Conservation (phyloP, 2,888 invertebrate genomes). For the Ellobium chinense region DNA sequence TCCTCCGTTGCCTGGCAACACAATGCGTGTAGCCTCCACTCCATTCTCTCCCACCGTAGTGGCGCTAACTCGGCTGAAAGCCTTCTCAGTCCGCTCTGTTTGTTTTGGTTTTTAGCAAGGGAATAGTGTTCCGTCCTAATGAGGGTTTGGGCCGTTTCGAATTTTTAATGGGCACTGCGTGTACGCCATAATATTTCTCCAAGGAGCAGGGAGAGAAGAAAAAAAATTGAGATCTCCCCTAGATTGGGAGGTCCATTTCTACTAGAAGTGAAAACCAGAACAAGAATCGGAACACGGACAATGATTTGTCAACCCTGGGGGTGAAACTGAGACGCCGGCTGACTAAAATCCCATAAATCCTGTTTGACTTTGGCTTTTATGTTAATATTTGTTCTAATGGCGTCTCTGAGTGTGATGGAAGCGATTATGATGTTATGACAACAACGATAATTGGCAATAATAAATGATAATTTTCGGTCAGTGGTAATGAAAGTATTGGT, state of each 20-base stretch:
- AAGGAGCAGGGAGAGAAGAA: neutral
- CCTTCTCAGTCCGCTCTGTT: conserved; percentile 32
- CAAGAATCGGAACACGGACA: neutral
- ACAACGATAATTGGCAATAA: neutral
- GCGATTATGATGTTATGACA: neutral
- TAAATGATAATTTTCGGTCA: neutral
- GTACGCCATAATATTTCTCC: neutral
- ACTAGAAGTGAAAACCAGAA: neutral
- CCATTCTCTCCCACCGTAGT: conserved; percentile 3
- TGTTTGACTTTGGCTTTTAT: neutral
- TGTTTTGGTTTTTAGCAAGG: conserved; percentile 43
- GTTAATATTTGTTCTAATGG: neutral
- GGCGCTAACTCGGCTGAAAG: conserved; percentile 44
- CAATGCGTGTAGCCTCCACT: conserved; percentile 36
- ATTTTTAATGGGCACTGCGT: conserved; percentile 33
- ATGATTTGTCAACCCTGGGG: neutral
- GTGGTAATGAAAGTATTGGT: too few relatives aligned
- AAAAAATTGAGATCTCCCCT: neutral
- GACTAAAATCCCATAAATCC: neutral
- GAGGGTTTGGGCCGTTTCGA: conserved; percentile 33
- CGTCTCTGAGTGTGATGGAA: neutral
- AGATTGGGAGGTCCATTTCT: neutral
- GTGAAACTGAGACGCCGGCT: neutral
- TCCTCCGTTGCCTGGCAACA: conserved; percentile 39
- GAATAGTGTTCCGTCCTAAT: conserved; percentile 39